Evolutionary conservation across 53 echinoderm and acorn worm genomes (phyloP).

Genomic region (Antedon mediterranea): DNA sequence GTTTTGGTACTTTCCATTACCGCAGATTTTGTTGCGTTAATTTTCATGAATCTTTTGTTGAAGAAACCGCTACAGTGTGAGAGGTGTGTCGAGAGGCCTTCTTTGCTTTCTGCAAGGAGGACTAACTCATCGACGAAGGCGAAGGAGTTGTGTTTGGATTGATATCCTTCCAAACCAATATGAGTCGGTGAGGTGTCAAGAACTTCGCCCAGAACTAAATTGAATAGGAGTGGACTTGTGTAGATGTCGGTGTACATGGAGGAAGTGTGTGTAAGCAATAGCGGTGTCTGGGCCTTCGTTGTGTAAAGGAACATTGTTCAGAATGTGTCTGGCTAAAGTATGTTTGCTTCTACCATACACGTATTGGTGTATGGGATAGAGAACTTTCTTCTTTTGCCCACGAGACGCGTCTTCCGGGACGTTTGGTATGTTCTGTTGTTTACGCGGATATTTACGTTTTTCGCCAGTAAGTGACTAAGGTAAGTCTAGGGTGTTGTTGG

Average conservation of each 20-base stretch:
- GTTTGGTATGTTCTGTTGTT: too few species aligned
- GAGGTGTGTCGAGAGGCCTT: neutral
- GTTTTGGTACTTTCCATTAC: neutral
- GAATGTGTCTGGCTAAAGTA: neutral
- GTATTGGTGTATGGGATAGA: neutral
- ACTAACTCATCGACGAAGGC: conserved; percentile 7
- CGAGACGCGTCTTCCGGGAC: too few species aligned
- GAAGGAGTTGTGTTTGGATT: neutral
- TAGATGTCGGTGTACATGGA: neutral
- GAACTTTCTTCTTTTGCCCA: neutral
- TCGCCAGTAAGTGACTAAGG: too few species aligned
- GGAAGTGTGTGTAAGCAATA: neutral
- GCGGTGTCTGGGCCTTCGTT: neutral
- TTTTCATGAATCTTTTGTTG: neutral
- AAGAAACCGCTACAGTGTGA: neutral
- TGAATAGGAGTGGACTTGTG: conserved; percentile 1
- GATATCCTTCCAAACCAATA: neutral
- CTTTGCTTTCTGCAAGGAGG: conserved; percentile 2
- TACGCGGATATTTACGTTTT: too few species aligned
- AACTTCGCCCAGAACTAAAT: conserved; percentile 1
- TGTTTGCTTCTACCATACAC: neutral
- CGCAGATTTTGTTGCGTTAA: neutral
- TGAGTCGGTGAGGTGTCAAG: neutral
- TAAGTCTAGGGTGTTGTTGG: too few species aligned
- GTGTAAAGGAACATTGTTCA: neutral